Conservation (phyloP, 1,140 invertebrate genomes). For the Chymomyza costata region DNA sequence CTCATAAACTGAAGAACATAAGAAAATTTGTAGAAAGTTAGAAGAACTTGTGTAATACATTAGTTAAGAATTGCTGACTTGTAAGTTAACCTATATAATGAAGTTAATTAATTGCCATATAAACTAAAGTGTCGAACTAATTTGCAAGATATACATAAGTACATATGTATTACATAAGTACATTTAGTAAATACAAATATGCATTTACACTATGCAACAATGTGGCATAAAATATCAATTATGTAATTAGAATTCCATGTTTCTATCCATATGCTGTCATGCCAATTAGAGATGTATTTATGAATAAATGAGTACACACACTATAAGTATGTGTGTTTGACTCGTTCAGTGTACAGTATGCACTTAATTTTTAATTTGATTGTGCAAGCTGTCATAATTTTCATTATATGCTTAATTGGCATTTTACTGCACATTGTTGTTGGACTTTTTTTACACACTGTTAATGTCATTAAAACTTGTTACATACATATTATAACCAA, state of each 20-base stretch:
- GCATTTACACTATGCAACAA: slow-evolving; percentile 22
- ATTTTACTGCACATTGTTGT: slow-evolving; percentile 28
- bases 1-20: no score
- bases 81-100: no score
- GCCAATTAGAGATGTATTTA: slow-evolving; percentile 22
- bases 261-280: no score
- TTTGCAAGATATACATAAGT: no score
- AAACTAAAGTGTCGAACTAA: no score
- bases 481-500: slow-evolving; percentile 58
- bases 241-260: no score
- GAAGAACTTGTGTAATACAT: no score
- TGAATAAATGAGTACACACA: slow-evolving; percentile 9
- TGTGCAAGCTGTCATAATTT: slow-evolving; percentile 16
- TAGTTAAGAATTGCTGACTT: no score
- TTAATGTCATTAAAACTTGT: slow-evolving; percentile 55
- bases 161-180: no score
- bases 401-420: slow-evolving; percentile 16
- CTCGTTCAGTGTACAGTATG: no score
- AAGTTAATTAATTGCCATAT: slow-evolving; percentile 26
- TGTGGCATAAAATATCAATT: slow-evolving; percentile 21
- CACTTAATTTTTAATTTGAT: slow-evolving; percentile 29
- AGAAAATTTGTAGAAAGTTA: no score
- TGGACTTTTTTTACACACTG: slow-evolving; percentile 9
- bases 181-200: no score
- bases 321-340: slow-evolving; percentile 19